phyloP scores from a whole-genome alignment of 1,140 invertebrate species.

The Neuroterus valhalla region DNA sequence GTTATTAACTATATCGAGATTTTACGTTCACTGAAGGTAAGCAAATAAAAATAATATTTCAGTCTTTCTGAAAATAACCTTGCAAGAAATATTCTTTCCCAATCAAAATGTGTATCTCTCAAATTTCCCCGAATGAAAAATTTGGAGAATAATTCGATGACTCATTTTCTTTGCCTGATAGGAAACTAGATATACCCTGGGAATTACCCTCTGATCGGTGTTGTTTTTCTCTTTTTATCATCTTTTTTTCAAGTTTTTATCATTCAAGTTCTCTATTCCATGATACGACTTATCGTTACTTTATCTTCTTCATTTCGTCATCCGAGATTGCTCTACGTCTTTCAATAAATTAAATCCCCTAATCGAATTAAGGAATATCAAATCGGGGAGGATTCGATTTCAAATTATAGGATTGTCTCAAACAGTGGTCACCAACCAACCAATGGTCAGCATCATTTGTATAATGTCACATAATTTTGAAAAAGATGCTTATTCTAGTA shows the following conservation, averaged over 20 bases:
- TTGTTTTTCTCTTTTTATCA: neutral
- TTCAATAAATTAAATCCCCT: too few relatives aligned
- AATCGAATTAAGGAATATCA: too few relatives aligned
- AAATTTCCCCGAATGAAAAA: too few relatives aligned
- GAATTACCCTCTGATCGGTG: neutral
- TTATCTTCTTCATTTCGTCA: conserved; percentile 1
- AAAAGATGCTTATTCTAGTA: too few relatives aligned
- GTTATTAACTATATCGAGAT: conserved; percentile 2
- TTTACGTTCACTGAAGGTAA: neutral
- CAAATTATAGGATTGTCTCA: too few relatives aligned
- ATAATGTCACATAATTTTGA: too few relatives aligned
- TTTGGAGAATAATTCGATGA: too few relatives aligned
- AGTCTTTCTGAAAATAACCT: neutral
- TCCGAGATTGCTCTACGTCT: neutral
- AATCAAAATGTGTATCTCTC: too few relatives aligned
- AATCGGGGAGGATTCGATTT: too few relatives aligned
- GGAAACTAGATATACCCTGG: neutral
- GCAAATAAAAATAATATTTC: neutral
- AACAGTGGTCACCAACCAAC: too few relatives aligned
- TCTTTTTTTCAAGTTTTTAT: neutral
- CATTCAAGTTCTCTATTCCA: neutral
- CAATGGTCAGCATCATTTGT: too few relatives aligned
- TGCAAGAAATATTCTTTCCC: neutral
- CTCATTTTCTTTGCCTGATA: too few relatives aligned
- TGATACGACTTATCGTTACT: neutral